Base-by-base conservation (phyloP, 2,888 invertebrate species). In the Oscheius sp. region DNA sequence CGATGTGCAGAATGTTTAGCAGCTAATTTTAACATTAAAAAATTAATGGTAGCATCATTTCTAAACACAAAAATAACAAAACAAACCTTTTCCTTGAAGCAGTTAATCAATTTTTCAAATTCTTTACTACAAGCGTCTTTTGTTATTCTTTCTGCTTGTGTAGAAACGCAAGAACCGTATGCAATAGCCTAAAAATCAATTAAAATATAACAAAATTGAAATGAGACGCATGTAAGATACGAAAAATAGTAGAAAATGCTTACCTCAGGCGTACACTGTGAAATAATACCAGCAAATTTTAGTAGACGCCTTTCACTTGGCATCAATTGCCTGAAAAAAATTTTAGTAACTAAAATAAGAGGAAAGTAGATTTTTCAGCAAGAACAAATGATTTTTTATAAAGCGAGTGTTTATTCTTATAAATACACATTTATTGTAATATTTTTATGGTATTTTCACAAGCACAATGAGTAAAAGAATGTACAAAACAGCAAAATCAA, bases 91-190 rank as follows among this genome's bases (percentile, higher is more conserved):
- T 92, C 91, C 83, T 92, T 90, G 43, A 95, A 90, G 88, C 95
- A 95, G 55, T 89, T 88, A 87, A 93, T 92, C 85, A 95, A 93
- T 74, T 92, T 91, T 66, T 92, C 90, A 88, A 95, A 95, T 88
- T 95, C 95, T 79, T 92, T 91, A 25, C 91, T 91, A 88, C 95
- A 95, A 86, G 92, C 92, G 88, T 93, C 91, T 78, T 93, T 92
- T 84, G 92, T 91, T 0, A 94, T 91, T 83, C 92, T 91, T 73
- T 93, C 92, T 78, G 93, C 92, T 86, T 93, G 93, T 41, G 92
- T 91, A 55, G 93, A 90, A 0, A 95, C 94, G 89, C 95, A 95
- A 66, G 92, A 91, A 0, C 95, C 95, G 90, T 95, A 95, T 0
- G 91, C 84, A 0, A 91, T 87, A 0, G 93, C 93, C 85, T 92